phyloP scores from a whole-genome alignment of 2,888 invertebrate species.

The Ashinkailepas kermadecensis region DNA sequence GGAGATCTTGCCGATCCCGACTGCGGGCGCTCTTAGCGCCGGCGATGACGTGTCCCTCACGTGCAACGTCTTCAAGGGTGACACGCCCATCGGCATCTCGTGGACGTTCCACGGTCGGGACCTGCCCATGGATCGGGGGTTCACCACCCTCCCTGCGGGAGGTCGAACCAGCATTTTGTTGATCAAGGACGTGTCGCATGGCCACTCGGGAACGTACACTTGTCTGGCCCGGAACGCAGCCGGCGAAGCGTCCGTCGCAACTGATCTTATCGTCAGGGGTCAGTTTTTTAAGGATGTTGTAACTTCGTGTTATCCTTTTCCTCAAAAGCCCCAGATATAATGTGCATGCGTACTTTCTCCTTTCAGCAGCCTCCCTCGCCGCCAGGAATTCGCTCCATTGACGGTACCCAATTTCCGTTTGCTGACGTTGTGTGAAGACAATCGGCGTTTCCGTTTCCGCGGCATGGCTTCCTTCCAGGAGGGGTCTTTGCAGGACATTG shows the following conservation, averaged over 20 bases:
- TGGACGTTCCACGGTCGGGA: constrained; percentile 43
- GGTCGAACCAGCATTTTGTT: constrained; percentile 35
- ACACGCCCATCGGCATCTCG: constrained; percentile 48
- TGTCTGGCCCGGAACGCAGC: constrained; percentile 36
- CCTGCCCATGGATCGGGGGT: constrained; percentile 35
- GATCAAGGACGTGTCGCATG: constrained; percentile 34
- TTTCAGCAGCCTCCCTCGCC: too few relatives aligned
- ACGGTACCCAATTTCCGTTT: too few relatives aligned
- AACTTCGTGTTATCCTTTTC: too few relatives aligned
- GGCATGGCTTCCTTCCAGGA: too few relatives aligned
- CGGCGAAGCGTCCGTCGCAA: constrained; percentile 34
- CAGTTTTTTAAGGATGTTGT: neutral
- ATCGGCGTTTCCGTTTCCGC: too few relatives aligned
- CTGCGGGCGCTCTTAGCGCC: constrained; percentile 64
- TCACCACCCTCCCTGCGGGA: constrained; percentile 24
- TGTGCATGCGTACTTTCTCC: too few relatives aligned
- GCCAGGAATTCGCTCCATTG: too few relatives aligned
- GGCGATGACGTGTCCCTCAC: constrained; percentile 64
- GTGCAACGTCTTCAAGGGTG: constrained; percentile 66
- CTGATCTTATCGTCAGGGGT: constrained; percentile 36
- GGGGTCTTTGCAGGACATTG: too few relatives aligned
- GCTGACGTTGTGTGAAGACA: too few relatives aligned
- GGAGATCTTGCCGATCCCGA: constrained; percentile 65
- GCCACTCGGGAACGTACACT: constrained; percentile 37
- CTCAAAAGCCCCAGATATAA: too few relatives aligned